Evolutionary conservation across 2,113 vertebrate species (phyloP).

Genomic region (Oncorhynchus keta): DNA sequence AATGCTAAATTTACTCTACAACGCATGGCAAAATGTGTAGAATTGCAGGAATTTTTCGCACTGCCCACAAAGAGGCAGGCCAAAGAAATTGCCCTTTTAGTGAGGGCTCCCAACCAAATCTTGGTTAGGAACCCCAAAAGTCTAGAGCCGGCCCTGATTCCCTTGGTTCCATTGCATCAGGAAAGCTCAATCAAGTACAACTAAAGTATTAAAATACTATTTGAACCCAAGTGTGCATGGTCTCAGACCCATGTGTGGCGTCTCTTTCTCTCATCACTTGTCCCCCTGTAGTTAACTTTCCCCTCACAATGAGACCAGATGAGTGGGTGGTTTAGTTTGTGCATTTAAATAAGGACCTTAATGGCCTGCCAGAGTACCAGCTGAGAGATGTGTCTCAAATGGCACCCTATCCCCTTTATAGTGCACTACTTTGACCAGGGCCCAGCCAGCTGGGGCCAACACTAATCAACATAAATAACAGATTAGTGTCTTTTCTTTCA

Average conservation of each 20-base stretch:
- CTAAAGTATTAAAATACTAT: too few species aligned
- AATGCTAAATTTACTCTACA: too few species aligned
- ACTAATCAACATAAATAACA: constrained; percentile 63
- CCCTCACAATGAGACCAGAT: not conserved
- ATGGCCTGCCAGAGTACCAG: not conserved
- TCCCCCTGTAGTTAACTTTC: not conserved
- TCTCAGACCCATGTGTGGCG: not conserved
- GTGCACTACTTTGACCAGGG: constrained; percentile 18
- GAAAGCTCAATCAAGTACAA: too few species aligned
- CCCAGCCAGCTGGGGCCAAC: constrained; percentile 50
- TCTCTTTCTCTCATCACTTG: not conserved
- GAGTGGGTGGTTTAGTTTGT: not conserved
- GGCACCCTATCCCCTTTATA: not conserved
- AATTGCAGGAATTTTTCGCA: too few species aligned
- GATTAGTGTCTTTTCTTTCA: constrained; percentile 61
- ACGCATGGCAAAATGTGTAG: too few species aligned
- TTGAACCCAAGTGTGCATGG: not conserved
- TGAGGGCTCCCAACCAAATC: too few species aligned
- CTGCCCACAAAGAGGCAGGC: too few species aligned
- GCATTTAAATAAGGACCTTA: not conserved
- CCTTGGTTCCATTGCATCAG: too few species aligned
- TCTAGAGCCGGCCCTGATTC: too few species aligned
- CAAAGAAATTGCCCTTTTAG: too few species aligned
- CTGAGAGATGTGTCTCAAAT: not conserved
- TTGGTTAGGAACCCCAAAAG: too few species aligned